Evolutionary conservation across 2,888 invertebrate species (phyloP).

Genomic region (Coelinius sp.): DNA sequence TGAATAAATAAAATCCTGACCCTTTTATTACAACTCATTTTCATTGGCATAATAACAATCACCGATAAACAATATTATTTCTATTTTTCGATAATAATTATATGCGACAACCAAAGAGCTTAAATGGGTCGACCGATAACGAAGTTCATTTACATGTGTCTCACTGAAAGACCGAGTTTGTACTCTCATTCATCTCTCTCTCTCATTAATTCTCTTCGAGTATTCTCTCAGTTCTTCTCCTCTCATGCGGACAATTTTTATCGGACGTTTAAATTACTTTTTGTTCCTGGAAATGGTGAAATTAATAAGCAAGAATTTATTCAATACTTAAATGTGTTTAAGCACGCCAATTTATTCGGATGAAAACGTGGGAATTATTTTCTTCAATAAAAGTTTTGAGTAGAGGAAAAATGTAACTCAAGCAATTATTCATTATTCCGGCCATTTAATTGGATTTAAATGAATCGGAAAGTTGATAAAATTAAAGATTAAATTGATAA

Average conservation of each 20-base stretch:
- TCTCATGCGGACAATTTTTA: slow-evolving; percentile 21
- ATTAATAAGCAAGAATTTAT: slow-evolving; percentile 6
- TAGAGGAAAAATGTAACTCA: not conserved
- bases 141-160: slow-evolving; percentile 39
- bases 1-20: not conserved
- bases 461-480: not conserved
- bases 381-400: not conserved
- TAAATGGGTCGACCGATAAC: slow-evolving; percentile 51
- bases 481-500: not conserved
- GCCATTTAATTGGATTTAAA: not conserved
- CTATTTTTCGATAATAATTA: slow-evolving; percentile 12
- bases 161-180: slow-evolving; percentile 26
- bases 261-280: slow-evolving; percentile 5
- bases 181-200: slow-evolving; percentile 6
- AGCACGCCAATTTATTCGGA: not conserved
- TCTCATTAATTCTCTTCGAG: not conserved
- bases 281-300: slow-evolving; percentile 5
- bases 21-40: not conserved
- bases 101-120: slow-evolving; percentile 18
- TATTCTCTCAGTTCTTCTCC: slow-evolving; percentile 14
- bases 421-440: not conserved
- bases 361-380: not conserved
- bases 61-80: not conserved
- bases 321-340: not conserved
- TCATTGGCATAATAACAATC: not conserved